Evolutionary conservation across 30 jellyfish, hydroid and myxozoan genomes (phyloP).

Genomic region (Catostylus mosaicus): DNA sequence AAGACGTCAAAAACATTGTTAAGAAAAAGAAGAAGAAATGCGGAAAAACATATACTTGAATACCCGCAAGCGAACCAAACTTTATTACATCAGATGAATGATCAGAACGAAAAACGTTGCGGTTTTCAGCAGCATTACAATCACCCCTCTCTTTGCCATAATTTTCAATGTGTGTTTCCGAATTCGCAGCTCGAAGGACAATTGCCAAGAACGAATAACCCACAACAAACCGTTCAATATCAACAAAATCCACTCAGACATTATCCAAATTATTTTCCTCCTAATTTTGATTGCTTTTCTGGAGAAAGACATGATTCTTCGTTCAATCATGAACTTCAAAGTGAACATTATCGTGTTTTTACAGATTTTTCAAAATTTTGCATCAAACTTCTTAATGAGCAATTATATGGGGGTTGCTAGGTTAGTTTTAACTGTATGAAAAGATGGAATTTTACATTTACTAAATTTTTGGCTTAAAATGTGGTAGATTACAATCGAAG

Average conservation of each 20-base stretch:
- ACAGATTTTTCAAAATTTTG: not conserved
- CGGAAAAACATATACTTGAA: not conserved
- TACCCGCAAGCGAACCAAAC: not conserved
- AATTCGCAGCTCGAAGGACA: too few species aligned
- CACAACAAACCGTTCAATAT: not conserved
- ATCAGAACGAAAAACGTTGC: too few species aligned
- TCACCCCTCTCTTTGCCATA: too few species aligned
- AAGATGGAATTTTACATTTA: too few species aligned
- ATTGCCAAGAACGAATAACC: not conserved
- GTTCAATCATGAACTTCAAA: not conserved
- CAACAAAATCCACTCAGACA: conserved; percentile 1
- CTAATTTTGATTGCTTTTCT: not conserved
- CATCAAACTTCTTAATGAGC: not conserved
- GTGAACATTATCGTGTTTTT: not conserved
- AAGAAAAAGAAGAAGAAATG: not conserved
- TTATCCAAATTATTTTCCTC: not conserved
- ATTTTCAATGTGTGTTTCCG: too few species aligned
- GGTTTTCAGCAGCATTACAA: too few species aligned
- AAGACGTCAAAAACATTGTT: conserved; percentile 3
- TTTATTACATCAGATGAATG: too few species aligned
- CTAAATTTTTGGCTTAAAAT: too few species aligned
- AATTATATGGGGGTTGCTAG: not conserved
- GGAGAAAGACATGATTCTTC: not conserved
- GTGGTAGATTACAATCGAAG: too few species aligned
- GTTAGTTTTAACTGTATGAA: too few species aligned